These are phyloP conservation scores for Eilema depressum DNA, from an alignment of 2,888 invertebrate genomes.

Conservation along the genomic window DNA sequence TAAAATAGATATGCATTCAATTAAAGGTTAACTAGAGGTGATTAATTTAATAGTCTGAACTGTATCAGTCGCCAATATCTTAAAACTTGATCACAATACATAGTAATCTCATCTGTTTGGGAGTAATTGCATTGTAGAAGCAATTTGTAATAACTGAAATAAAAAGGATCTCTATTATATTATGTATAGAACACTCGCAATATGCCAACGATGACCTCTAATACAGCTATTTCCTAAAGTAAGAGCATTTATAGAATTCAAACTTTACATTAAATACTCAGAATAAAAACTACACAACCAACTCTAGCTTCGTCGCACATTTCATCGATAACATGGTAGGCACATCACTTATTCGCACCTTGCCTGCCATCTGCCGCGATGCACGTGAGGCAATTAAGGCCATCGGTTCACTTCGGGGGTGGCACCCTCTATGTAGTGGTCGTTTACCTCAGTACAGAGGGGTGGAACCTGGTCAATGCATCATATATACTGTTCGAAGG, in stretches of 20 bases:
- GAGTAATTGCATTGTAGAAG: not conserved
- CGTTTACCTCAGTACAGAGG: constrained; percentile 79
- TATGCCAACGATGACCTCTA: not conserved
- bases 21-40: not conserved
- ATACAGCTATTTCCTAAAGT: not conserved
- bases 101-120: not conserved
- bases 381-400: constrained; percentile 84
- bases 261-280: not conserved
- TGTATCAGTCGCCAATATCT: not conserved
- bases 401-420: constrained; percentile 73
- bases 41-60: not conserved
- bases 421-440: constrained; percentile 81
- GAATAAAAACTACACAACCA: constrained; percentile 31
- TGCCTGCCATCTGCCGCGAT: constrained; percentile 83
- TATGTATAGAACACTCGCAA: not conserved
- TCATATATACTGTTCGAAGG: constrained; percentile 56
- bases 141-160: not conserved
- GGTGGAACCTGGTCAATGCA: constrained; percentile 79
- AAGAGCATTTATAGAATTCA: not conserved
- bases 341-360: constrained; percentile 83
- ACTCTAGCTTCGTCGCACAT: constrained; percentile 49
- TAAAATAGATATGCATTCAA: not conserved
- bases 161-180: not conserved
- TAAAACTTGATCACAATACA: too few relatives aligned
- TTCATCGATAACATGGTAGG: constrained; percentile 75